A percentile compares a stretch with the other conserved stretches of the same genome.
Conservation (phyloP, 2,113 vertebrate genomes). For the Phrynocephalus versicolor region DNA sequence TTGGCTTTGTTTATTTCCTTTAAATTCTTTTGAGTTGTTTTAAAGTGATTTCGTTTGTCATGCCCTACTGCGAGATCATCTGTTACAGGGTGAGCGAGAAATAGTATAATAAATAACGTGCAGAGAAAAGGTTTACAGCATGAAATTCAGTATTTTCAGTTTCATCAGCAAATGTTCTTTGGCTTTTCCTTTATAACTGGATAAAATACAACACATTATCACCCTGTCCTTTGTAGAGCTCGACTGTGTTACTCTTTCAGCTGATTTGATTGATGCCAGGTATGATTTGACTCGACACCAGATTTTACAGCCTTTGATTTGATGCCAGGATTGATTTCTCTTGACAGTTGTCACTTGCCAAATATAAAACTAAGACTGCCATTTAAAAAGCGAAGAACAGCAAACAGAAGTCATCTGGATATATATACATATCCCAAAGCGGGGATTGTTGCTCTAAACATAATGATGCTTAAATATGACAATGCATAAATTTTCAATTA, state of each 20-base stretch:
- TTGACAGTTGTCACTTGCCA: constrained; percentile 11
- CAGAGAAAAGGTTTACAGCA: too few species aligned
- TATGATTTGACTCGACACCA: constrained; percentile 10
- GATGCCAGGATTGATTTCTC: constrained; percentile 21
- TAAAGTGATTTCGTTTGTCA: too few species aligned
- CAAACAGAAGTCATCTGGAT: neutral
- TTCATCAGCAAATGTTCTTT: neutral
- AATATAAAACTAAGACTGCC: neutral
- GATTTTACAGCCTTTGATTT: constrained; percentile 25
- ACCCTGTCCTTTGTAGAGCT: neutral
- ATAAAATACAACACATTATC: neutral
- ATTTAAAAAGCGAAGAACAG: constrained; percentile 13
- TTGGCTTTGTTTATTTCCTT: too few species aligned
- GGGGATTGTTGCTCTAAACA: neutral
- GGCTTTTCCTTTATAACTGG: neutral
- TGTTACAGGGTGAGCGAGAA: too few species aligned
- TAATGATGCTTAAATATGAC: neutral
- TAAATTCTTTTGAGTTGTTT: too few species aligned
- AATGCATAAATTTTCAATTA: neutral
- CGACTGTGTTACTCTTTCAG: neutral
- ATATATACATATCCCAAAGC: neutral
- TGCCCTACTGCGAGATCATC: too few species aligned
- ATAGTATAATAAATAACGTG: too few species aligned
- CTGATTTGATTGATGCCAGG: constrained; percentile 13
- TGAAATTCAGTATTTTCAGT: neutral